Evolutionary conservation across 1,140 invertebrate species (phyloP), one percentile per base, ranked within the genome.

Genomic region (Rhagoletis pomonella): DNA sequence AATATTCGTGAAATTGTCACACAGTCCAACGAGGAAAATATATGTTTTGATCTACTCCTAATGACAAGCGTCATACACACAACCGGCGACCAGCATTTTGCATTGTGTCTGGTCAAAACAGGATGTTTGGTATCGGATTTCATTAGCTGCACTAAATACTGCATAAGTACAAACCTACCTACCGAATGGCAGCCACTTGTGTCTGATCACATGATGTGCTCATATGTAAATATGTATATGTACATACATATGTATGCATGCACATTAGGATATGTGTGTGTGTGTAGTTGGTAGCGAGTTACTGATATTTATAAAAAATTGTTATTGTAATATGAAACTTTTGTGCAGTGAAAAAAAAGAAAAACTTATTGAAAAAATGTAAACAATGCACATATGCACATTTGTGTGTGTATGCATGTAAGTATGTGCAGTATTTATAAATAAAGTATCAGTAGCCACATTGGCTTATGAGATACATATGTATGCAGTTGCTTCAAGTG

Each of bases 61-160:
- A 55, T 81, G 50, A 73, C 67, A 73, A 44, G 17, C 67, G 17
- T 55, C 19, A 14, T 19, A 44, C 47, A n/a, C n/a, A 55, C n/a
- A 81, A 55, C 17, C 17, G 73, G 67, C 50, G 19, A 47, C n/a
- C 73, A 55, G 47, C 50, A 81, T 19, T 81, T 81, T 50, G 44
- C 9, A 58, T 55, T 81, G 50, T 17, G 58, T 85, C 59, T 59
- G 55, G 55, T 60, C 60, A 67, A 65, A 86, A 86, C 86, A 86
- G 86, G 86, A 86, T 86, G 86, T 86, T 86, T 86, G 67, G 86
- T 86, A 86, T 86, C 67, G 19, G 42, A 60, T 86, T 86, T 50
- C 86, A 44, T 67, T 42, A 19, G 59, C 47, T 69, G 62, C 47
- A 47, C 12, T 67, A 86, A 86, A 64, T 86, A 58, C 17, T 42